Evolutionary conservation across 1,140 invertebrate species (phyloP).

Genomic region (Drosophila bocqueti): DNA sequence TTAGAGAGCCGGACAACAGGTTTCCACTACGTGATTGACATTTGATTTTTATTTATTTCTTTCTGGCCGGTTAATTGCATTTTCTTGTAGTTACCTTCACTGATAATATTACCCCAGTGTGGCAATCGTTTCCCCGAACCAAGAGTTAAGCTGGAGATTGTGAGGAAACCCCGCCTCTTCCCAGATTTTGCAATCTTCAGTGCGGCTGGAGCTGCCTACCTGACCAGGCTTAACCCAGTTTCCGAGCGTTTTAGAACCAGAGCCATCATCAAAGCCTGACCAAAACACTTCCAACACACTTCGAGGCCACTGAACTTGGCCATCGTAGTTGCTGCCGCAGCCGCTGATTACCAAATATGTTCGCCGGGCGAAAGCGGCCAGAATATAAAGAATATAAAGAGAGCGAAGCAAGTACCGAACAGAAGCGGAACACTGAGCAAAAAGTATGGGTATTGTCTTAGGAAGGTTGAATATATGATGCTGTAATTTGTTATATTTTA

Average conservation of each 20-base stretch:
- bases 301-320: slow-evolving; percentile 80
- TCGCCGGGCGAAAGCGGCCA: slow-evolving; percentile 68
- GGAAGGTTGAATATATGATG: not conserved
- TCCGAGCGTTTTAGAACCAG: slow-evolving; percentile 35
- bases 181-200: slow-evolving; percentile 7
- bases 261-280: slow-evolving; percentile 19
- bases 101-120: slow-evolving; percentile 6
- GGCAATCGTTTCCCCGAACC: slow-evolving; percentile 41
- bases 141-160: slow-evolving; percentile 13
- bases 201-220: slow-evolving; percentile 27
- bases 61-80: slow-evolving; percentile 65
- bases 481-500: not conserved
- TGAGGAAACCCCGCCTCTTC: slow-evolving; percentile 11
- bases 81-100: slow-evolving; percentile 60
- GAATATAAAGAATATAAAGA: slow-evolving; percentile 31
- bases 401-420: slow-evolving; percentile 16
- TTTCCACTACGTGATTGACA: slow-evolving; percentile 73
- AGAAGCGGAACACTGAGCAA: slow-evolving; percentile 4
- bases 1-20: slow-evolving; percentile 67
- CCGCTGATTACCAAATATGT: slow-evolving; percentile 74
- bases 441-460: not conserved
- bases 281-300: slow-evolving; percentile 66
- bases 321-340: slow-evolving; percentile 38
- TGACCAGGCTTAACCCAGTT: slow-evolving; percentile 75
- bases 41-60: slow-evolving; percentile 47